These are phyloP conservation scores for Salmo trutta DNA, from an alignment of 2,797 vertebrate species.

Conservation along the genomic window DNA sequence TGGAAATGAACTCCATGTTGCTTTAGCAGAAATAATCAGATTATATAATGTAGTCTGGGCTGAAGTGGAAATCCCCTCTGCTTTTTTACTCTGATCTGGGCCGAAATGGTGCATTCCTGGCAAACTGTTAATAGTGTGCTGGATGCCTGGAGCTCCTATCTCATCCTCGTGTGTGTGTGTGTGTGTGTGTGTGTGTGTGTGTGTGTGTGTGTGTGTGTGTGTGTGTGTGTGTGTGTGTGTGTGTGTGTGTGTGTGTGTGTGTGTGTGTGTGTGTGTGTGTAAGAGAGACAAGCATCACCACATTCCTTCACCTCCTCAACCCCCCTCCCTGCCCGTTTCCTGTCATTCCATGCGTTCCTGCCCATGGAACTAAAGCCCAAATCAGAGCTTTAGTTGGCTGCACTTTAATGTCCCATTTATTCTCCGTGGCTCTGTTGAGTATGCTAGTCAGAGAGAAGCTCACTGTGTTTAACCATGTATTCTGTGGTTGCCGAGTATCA, in stretches of 20 bases:
- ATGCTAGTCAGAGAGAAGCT: conserved; percentile 11
- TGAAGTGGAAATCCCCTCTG: background rate
- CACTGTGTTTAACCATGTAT: background rate
- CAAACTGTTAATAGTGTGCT: conserved; percentile 16
- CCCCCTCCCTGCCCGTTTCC: conserved; percentile 37
- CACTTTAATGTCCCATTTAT: background rate
- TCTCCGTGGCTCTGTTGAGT: conserved; percentile 14
- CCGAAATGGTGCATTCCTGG: background rate
- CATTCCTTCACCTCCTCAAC: background rate
- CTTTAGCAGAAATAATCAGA: background rate
- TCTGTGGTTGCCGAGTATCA: background rate
- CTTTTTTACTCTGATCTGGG: conserved; percentile 5
- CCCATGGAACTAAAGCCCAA: conserved; percentile 36
- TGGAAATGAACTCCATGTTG: background rate
- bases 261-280: no score
- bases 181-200: no score
- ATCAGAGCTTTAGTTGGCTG: conserved; percentile 27
- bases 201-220: no score
- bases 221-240: no score
- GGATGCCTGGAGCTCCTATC: conserved; percentile 38
- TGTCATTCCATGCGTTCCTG: conserved; percentile 60
- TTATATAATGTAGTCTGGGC: background rate
- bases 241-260: no score
- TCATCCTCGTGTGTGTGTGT: conserved; percentile 25
- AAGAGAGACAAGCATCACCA: background rate